phyloP scores from a whole-genome alignment of 2,888 invertebrate species.

The Coremacera marginata region DNA sequence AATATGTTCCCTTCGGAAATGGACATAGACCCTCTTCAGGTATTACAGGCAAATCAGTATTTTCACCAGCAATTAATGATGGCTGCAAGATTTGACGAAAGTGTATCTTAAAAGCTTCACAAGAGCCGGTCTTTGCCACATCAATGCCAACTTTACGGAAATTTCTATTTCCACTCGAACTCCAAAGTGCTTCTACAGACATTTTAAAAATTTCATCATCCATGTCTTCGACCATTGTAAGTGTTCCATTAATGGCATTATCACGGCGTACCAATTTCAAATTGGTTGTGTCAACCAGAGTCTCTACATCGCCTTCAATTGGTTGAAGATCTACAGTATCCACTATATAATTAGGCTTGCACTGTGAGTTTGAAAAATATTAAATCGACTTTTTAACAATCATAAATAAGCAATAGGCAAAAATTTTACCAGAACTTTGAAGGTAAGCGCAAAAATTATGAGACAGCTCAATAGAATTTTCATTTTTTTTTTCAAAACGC shows the following conservation, averaged over 20 bases:
- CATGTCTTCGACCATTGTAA: constrained; percentile 56
- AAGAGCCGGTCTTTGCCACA: constrained; percentile 57
- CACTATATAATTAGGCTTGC: constrained; percentile 54
- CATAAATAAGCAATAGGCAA: background rate
- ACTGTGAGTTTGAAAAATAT: background rate
- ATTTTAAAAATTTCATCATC: constrained; percentile 56
- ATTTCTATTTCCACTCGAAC: constrained; percentile 58
- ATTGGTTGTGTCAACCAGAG: constrained; percentile 50
- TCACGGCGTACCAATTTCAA: constrained; percentile 54
- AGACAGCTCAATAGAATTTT: background rate
- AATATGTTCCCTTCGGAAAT: constrained; percentile 58
- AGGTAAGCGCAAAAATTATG: background rate
- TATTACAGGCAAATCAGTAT: constrained; percentile 57
- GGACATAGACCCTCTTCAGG: constrained; percentile 57
- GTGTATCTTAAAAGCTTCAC: constrained; percentile 60
- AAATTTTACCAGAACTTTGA: background rate
- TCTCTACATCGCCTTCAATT: constrained; percentile 54
- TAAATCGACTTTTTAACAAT: background rate
- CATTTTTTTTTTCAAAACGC: background rate
- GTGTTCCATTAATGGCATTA: constrained; percentile 56
- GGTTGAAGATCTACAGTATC: constrained; percentile 54
- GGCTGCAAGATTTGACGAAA: constrained; percentile 59
- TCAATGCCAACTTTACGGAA: constrained; percentile 59
- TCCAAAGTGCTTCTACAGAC: constrained; percentile 55
- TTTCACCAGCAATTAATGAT: constrained; percentile 53